Evolutionary conservation across 2,888 invertebrate species (phyloP).

Genomic region (Sepiola atlantica): DNA sequence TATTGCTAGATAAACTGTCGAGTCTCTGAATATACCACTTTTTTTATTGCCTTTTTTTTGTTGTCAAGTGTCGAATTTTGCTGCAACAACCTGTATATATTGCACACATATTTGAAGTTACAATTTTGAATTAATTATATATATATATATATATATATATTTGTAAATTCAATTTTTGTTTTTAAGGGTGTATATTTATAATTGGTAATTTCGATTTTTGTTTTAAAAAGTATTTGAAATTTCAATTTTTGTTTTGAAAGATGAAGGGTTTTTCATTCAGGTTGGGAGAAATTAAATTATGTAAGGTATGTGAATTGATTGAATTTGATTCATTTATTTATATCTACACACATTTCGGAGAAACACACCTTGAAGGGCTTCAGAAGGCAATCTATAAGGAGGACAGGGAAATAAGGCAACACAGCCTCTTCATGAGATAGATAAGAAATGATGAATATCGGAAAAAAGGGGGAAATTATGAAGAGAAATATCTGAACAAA

Average conservation of each 20-base stretch:
- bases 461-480: not conserved
- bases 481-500: not conserved
- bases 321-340: constrained; percentile 19
- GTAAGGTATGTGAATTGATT: not conserved
- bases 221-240: not conserved
- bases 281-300: not conserved
- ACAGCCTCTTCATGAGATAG: not conserved
- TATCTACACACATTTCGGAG: not conserved
- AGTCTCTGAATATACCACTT: no score
- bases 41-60: no score
- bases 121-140: no score
- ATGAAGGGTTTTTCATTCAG: not conserved
- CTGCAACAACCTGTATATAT: no score
- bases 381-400: not conserved
- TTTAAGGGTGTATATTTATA: not conserved
- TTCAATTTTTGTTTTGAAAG: not conserved
- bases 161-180: no score
- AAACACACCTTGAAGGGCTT: constrained; percentile 32
- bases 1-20: no score
- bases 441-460: not conserved
- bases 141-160: not conserved
- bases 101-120: no score
- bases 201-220: not conserved
- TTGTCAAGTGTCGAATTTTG: no score
- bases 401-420: not conserved